Evolutionary conservation across 2,888 invertebrate genomes (phyloP).

Genomic region (Meandrusa payeni): DNA sequence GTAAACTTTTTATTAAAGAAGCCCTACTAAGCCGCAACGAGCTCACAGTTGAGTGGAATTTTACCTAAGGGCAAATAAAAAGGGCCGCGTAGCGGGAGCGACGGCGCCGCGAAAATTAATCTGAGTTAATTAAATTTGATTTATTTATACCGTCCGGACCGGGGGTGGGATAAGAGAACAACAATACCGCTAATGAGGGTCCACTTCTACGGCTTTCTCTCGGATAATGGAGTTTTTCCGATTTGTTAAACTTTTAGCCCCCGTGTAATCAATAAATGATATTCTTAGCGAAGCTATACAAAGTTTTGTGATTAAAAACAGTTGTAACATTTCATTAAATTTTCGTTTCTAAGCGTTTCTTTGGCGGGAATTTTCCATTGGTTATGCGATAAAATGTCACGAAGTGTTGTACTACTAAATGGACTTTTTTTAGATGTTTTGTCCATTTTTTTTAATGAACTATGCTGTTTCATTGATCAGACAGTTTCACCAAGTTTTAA

Average conservation of each 20-base stretch:
- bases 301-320: conserved; percentile 22
- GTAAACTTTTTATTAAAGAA: conserved; percentile 78
- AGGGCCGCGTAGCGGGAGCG: conserved; percentile 56
- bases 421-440: no score
- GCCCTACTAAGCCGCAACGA: conserved; percentile 61
- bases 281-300: conserved; percentile 43
- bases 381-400: no score
- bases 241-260: conserved; percentile 61
- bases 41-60: conserved; percentile 56
- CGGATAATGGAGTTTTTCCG: conserved; percentile 67
- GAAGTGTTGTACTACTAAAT: no score
- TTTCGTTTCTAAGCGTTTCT: no score
- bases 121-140: conserved; percentile 80
- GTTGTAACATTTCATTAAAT: no score
- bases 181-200: conserved; percentile 75
- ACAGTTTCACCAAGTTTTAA: no score
- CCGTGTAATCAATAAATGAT: conserved; percentile 47
- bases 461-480: no score
- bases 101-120: conserved; percentile 74
- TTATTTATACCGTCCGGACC: conserved; percentile 69
- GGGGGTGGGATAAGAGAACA: conserved; percentile 70
- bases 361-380: no score
- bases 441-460: no score
- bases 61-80: conserved; percentile 69
- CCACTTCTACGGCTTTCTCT: conserved; percentile 71